A percentile compares a stretch with the other conserved stretches of the same genome.
phyloP scores from a whole-genome alignment of 2,888 invertebrate species.

The Anorthoa munda region DNA sequence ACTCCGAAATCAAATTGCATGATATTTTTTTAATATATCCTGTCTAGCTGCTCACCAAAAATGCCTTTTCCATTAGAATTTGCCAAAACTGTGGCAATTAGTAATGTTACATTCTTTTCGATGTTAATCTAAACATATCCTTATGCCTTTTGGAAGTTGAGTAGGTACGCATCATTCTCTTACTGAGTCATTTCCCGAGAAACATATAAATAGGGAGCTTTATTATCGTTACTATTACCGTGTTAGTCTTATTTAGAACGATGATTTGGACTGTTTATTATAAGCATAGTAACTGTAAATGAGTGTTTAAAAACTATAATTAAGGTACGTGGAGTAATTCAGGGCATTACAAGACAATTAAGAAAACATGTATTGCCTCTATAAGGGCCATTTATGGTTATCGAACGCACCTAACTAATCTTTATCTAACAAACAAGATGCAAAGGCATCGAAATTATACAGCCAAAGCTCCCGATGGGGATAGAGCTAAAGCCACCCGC shows the following conservation, averaged over 20 bases:
- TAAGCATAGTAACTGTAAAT: conserved; percentile 11
- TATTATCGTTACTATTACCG: conserved; percentile 25
- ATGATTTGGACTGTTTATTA: conserved; percentile 4
- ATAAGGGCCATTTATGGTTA: conserved; percentile 52
- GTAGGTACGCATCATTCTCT: conserved; percentile 1
- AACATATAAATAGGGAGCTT: conserved; percentile 45
- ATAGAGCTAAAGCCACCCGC: conserved; percentile 79
- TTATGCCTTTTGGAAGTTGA: neutral
- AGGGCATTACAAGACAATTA: neutral
- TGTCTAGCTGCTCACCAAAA: neutral
- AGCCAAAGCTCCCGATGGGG: conserved; percentile 77
- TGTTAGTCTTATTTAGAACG: conserved; percentile 44
- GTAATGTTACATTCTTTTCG: neutral
- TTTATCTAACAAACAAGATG: conserved; percentile 71
- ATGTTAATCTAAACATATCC: conserved; percentile 11
- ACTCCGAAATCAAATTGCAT: neutral
- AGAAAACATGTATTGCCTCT: neutral
- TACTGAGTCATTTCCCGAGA: conserved; percentile 30
- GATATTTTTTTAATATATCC: neutral
- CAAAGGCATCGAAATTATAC: conserved; percentile 72
- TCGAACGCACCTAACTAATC: conserved; percentile 65
- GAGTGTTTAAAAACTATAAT: neutral
- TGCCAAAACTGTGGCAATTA: neutral
- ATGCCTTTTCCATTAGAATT: neutral
- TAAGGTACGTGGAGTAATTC: neutral